phyloP scores from a whole-genome alignment of 2,888 invertebrate genomes.

The Malachius bipustulatus region DNA sequence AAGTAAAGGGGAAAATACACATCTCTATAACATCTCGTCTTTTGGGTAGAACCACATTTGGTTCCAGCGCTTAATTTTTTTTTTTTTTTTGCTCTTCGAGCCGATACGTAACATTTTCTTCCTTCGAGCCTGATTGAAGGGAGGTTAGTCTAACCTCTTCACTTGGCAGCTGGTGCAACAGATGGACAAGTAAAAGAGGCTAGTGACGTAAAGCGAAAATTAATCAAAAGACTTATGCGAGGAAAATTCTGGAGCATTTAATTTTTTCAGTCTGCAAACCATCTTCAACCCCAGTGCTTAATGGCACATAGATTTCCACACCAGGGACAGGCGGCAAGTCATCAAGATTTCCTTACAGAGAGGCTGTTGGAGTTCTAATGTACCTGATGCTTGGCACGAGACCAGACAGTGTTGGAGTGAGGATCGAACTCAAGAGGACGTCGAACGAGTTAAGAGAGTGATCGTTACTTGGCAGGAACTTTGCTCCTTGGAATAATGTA shows the following conservation, averaged over 20 bases:
- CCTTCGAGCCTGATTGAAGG: too few relatives aligned
- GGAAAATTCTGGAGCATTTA: constrained; percentile 10
- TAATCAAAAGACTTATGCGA: constrained; percentile 9
- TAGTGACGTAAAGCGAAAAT: too few relatives aligned
- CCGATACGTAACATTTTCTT: too few relatives aligned
- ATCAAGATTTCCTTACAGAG: constrained; percentile 9
- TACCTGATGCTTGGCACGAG: constrained; percentile 10
- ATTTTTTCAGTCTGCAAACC: constrained; percentile 11
- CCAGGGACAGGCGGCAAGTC: constrained; percentile 9
- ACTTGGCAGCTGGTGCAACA: too few relatives aligned
- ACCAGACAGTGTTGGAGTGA: constrained; percentile 19
- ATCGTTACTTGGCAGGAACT: constrained; percentile 24
- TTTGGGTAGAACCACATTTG: too few relatives aligned
- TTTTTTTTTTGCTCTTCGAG: too few relatives aligned
- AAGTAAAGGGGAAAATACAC: too few relatives aligned
- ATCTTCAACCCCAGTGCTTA: constrained; percentile 12
- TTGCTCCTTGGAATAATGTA: constrained; percentile 19
- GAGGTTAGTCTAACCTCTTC: too few relatives aligned
- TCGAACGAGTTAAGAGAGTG: constrained; percentile 23
- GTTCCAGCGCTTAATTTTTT: too few relatives aligned
- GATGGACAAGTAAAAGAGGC: too few relatives aligned
- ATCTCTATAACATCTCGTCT: too few relatives aligned
- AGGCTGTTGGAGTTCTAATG: constrained; percentile 11
- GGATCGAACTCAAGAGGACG: constrained; percentile 22
- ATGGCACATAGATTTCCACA: constrained; percentile 22